Conservation (phyloP, 2,113 vertebrate species). For the Zapornia atra region DNA sequence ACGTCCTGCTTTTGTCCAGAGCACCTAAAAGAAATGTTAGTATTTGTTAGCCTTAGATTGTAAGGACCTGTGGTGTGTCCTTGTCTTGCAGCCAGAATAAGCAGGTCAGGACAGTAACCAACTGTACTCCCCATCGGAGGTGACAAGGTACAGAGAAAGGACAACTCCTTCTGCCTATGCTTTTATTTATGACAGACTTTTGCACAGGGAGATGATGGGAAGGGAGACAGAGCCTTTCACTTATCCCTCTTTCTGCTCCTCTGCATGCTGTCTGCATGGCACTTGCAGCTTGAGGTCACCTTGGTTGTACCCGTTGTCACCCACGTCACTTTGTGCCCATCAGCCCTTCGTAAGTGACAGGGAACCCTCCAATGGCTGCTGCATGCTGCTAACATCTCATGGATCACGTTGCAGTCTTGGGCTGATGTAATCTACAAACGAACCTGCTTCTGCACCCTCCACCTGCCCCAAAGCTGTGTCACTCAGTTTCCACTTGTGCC, state of each 20-base stretch:
- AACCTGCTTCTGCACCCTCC: background rate
- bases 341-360: background rate
- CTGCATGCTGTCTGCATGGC: accelerated
- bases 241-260: background rate
- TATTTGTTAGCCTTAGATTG: background rate
- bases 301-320: accelerated
- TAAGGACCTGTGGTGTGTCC: background rate
- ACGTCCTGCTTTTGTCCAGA: background rate
- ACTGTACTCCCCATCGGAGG: background rate
- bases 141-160: background rate
- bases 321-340: accelerated
- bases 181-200: background rate
- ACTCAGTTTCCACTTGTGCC: accelerated
- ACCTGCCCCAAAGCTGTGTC: background rate
- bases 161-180: background rate
- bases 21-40: background rate
- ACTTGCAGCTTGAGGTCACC: background rate
- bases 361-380: background rate
- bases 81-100: background rate
- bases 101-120: background rate
- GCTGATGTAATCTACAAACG: background rate
- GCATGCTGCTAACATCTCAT: background rate
- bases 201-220: background rate
- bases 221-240: background rate
- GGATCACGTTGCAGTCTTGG: accelerated